These are phyloP conservation scores for Folsomia manolachei DNA, from an alignment of 2,888 invertebrate species.

Conservation along the genomic window DNA sequence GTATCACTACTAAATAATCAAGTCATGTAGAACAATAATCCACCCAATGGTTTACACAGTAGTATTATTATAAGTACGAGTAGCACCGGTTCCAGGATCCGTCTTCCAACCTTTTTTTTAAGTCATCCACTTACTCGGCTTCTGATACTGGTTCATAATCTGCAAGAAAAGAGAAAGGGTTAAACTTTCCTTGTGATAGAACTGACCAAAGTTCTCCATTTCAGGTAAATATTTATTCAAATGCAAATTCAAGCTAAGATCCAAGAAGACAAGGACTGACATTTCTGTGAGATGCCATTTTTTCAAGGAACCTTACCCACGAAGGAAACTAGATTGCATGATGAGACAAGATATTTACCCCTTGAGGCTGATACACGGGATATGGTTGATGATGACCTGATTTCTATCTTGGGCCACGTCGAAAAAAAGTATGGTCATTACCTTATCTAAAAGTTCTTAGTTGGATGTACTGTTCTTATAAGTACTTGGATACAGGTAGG, in stretches of 20 bases:
- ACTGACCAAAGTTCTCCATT: not conserved
- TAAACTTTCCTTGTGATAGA: not conserved
- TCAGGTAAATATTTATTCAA: not conserved
- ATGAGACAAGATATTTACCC: not conserved
- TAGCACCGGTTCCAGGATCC: not conserved
- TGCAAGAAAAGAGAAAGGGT: not conserved
- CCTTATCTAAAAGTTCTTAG: too few species aligned
- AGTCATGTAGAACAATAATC: not conserved
- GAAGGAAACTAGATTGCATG: not conserved
- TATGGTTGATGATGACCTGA: not conserved
- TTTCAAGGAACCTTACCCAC: too few species aligned
- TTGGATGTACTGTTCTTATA: too few species aligned
- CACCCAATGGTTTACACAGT: not conserved
- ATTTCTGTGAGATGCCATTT: not conserved
- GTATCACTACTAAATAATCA: not conserved
- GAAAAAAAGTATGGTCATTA: too few species aligned
- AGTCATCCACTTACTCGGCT: not conserved
- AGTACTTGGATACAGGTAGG: too few species aligned
- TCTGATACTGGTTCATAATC: constrained; percentile 2
- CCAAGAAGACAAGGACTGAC: not conserved
- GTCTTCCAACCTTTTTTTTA: too few species aligned
- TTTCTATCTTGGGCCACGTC: not conserved
- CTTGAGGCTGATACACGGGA: not conserved
- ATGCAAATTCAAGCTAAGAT: not conserved
- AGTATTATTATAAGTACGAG: not conserved